Conservation (phyloP, 2,797 vertebrate genomes). For the Carduelis carduelis region DNA sequence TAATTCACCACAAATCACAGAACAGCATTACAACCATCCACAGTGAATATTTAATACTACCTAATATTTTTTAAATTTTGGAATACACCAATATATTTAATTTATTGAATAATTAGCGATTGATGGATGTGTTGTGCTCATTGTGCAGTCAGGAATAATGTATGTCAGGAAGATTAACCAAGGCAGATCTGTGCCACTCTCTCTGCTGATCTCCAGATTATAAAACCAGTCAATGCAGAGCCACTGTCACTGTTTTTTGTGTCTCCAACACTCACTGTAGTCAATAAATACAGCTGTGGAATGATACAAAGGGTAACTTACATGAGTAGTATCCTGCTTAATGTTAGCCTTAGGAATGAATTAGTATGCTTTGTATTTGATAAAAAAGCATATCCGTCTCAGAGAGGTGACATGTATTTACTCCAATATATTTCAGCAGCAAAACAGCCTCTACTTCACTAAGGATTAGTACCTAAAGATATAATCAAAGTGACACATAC, state of each 20-base stretch:
- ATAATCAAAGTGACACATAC: background rate
- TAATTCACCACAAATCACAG: background rate
- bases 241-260: background rate
- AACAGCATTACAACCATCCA: background rate
- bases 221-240: background rate
- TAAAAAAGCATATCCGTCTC: background rate
- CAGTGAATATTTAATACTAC: background rate
- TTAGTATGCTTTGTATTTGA: background rate
- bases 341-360: background rate
- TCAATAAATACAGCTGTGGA: background rate
- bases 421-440: background rate
- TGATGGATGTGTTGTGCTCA: accelerated
- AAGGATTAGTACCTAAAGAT: background rate
- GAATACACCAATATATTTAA: background rate
- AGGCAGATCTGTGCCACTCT: background rate
- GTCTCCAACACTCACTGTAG: background rate
- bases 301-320: background rate
- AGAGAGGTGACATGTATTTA: background rate
- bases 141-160: background rate
- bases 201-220: background rate
- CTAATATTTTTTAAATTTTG: background rate
- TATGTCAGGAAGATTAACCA: accelerated
- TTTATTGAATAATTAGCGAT: background rate
- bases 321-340: background rate
- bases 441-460: background rate